Percentiles rank a stretch among this genome's conserved stretches.
Conservation (phyloP, 2,113 vertebrate genomes). For the Notarius quadriscutis region DNA sequence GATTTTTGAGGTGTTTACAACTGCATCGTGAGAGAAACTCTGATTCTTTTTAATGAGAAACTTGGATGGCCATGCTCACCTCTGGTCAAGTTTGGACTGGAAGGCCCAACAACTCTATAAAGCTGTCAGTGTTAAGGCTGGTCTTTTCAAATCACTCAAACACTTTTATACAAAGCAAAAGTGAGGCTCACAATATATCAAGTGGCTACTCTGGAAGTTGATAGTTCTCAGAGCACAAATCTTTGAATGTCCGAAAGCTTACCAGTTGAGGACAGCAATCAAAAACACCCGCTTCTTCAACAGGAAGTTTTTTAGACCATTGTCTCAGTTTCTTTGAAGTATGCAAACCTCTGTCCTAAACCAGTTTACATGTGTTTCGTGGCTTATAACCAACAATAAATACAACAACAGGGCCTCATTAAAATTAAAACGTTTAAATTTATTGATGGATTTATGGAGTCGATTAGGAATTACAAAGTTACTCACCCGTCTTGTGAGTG, state of each 20-base stretch:
- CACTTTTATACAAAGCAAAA: not conserved
- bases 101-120: not conserved
- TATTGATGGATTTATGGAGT: not conserved
- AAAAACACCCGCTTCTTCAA: not conserved
- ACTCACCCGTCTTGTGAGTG: slow-evolving; percentile 74
- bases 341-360: not conserved
- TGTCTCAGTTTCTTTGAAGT: not conserved
- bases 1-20: not conserved
- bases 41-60: not conserved
- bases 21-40: not conserved
- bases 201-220: not conserved
- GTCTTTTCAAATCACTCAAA: not conserved
- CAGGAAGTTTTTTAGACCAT: not conserved
- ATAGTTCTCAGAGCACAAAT: not conserved
- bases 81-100: not conserved
- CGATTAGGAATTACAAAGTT: not conserved
- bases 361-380: not conserved
- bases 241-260: not conserved
- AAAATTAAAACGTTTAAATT: not conserved
- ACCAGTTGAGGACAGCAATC: not conserved
- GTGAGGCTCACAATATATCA: not conserved
- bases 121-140: not conserved
- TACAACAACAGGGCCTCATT: not conserved
- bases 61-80: not conserved
- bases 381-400: not conserved